phyloP scores from a whole-genome alignment of 2,113 vertebrate genomes.

The Charadrius vociferus region DNA sequence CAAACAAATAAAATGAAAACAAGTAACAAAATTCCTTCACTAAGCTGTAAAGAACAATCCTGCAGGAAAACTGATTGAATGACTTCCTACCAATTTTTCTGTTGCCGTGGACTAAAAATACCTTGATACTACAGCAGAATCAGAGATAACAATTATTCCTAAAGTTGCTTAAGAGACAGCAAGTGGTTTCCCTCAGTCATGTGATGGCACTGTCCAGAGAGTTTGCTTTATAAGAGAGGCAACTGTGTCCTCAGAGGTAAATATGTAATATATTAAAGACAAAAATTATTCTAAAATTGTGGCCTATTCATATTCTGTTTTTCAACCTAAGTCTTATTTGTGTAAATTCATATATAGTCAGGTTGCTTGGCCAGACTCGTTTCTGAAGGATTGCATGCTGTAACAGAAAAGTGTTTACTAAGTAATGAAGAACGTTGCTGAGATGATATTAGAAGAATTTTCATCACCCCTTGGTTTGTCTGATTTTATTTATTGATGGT shows the following conservation, averaged over 20 bases:
- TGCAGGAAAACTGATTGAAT: neutral
- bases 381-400: neutral
- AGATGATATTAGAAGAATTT: neutral
- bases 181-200: neutral
- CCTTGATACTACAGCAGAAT: neutral
- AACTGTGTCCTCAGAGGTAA: neutral
- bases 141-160: neutral
- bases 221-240: neutral
- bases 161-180: neutral
- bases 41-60: neutral
- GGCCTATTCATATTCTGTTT: neutral
- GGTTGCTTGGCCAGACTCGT: neutral
- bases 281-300: neutral
- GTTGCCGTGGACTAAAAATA: neutral
- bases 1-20: neutral
- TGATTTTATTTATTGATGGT: neutral
- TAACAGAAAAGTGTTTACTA: neutral
- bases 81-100: neutral
- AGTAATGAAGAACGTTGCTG: neutral
- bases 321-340: neutral
- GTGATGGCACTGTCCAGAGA: neutral
- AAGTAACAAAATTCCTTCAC: neutral
- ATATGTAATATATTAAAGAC: neutral
- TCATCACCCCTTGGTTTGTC: neutral
- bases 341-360: neutral